Evolutionary conservation across 2,113 vertebrate genomes (phyloP).

Genomic region (Butastur rufipennis): DNA sequence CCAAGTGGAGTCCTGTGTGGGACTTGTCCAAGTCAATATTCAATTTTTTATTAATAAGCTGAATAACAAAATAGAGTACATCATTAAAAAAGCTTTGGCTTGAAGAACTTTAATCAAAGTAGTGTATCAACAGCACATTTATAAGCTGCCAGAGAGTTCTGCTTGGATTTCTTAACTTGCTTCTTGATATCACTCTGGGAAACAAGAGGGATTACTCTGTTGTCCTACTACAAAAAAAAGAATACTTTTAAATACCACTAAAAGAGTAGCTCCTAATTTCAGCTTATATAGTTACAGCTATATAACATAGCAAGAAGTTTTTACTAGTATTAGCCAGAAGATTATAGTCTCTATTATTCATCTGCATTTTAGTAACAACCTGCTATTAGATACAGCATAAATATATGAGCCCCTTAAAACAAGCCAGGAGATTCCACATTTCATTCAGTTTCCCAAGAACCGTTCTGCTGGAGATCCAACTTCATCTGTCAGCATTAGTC

Average conservation of each 20-base stretch:
- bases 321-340: not conserved
- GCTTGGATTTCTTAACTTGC: not conserved
- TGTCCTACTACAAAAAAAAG: not conserved
- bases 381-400: not conserved
- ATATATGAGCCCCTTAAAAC: not conserved
- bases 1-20: not conserved
- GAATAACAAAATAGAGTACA: not conserved
- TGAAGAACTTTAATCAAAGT: not conserved
- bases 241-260: not conserved
- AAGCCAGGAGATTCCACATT: not conserved
- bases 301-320: not conserved
- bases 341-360: not conserved
- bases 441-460: not conserved
- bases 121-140: not conserved
- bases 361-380: not conserved
- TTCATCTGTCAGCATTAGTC: rapidly evolving
- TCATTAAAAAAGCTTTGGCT: not conserved
- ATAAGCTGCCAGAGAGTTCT: not conserved
- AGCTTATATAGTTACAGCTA: not conserved
- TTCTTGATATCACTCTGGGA: not conserved
- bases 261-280: not conserved
- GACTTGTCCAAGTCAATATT: not conserved
- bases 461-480: not conserved
- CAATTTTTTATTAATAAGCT: not conserved
- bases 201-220: not conserved